A percentile compares a stretch with the other conserved stretches of the same genome.
These are phyloP conservation scores for Xestia xanthographa DNA, from an alignment of 2,888 invertebrate species.

Conservation along the genomic window DNA sequence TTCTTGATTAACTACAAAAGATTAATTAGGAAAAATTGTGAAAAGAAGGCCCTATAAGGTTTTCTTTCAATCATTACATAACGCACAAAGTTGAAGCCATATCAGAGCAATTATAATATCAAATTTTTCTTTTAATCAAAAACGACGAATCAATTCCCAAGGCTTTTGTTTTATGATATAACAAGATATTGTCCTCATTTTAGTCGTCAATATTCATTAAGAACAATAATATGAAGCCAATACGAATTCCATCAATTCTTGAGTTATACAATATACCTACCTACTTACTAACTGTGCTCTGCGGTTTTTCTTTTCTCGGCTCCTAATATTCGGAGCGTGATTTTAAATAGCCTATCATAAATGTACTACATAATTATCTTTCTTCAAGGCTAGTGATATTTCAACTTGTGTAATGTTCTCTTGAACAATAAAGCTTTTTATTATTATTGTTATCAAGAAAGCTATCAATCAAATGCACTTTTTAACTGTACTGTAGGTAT, in stretches of 20 bases:
- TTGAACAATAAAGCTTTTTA: too few relatives aligned
- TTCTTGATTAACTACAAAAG: neutral
- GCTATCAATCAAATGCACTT: too few relatives aligned
- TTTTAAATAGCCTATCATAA: neutral
- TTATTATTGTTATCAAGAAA: too few relatives aligned
- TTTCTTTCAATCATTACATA: neutral
- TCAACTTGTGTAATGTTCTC: too few relatives aligned
- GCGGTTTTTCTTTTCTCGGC: neutral
- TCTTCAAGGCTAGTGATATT: too few relatives aligned
- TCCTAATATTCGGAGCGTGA: neutral
- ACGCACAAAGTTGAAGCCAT: neutral
- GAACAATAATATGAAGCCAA: neutral
- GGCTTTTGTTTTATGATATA: slow-evolving; percentile 10
- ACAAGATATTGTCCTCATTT: slow-evolving; percentile 16
- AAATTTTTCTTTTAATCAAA: slow-evolving; percentile 4
- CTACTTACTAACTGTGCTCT: neutral
- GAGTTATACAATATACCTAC: neutral
- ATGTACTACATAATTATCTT: too few relatives aligned
- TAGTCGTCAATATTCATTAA: slow-evolving; percentile 1
- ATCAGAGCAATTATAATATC: slow-evolving; percentile 15
- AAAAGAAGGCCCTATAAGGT: neutral
- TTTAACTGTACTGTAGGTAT: too few relatives aligned
- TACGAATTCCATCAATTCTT: slow-evolving; percentile 5
- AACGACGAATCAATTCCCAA: neutral
- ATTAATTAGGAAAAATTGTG: neutral